Conservation (phyloP, 2,888 invertebrate genomes). For the Morpho deidamia region DNA sequence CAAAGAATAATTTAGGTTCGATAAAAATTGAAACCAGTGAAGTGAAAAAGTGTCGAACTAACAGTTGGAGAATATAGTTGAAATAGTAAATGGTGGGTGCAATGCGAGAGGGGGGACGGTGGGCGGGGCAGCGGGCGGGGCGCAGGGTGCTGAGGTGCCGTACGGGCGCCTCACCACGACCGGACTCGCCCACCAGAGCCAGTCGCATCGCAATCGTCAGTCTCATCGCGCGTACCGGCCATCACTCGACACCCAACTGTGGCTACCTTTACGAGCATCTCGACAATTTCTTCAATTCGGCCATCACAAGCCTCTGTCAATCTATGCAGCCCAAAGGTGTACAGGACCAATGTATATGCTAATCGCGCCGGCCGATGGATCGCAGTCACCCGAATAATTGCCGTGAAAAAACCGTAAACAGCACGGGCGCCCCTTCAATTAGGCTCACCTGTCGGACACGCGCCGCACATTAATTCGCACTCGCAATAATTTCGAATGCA, state of each 20-base stretch:
- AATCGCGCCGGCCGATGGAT: constrained; percentile 44
- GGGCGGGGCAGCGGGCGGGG: constrained; percentile 59
- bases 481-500: constrained; percentile 58
- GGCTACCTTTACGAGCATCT: constrained; percentile 12
- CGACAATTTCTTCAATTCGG: constrained; percentile 9
- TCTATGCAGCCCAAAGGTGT: no score
- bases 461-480: constrained; percentile 68
- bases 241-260: constrained; percentile 7
- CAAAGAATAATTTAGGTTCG: no score
- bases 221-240: constrained; percentile 45
- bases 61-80: constrained; percentile 3
- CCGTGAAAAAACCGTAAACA: constrained; percentile 64
- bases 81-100: constrained; percentile 27
- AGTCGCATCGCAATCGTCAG: constrained; percentile 63
- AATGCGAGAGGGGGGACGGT: constrained; percentile 25
- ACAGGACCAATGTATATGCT: constrained; percentile 19
- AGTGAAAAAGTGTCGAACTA: no score
- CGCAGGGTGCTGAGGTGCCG: constrained; percentile 62
- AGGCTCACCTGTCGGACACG: constrained; percentile 69
- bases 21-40: no score
- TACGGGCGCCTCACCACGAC: constrained; percentile 30
- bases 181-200: constrained; percentile 55
- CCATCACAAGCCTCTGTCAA: no score
- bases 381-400: constrained; percentile 65
- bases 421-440: constrained; percentile 64